phyloP scores from a whole-genome alignment of 1,140 invertebrate genomes.

The Trichoplusia ni region DNA sequence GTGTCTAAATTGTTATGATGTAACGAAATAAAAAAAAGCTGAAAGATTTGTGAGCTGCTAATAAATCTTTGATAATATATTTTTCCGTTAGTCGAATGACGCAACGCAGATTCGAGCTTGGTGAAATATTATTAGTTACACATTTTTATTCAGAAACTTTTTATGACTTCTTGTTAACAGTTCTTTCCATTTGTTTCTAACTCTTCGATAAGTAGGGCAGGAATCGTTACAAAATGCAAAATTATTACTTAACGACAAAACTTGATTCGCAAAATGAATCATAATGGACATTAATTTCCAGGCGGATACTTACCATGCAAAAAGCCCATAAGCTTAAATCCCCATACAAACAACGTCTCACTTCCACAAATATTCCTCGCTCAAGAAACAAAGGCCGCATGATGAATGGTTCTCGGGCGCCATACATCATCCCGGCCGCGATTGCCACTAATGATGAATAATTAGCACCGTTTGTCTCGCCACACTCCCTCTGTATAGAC shows the following conservation, averaged over 20 bases:
- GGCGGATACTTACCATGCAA: no score
- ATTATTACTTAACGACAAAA: no score
- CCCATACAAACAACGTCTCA: neutral
- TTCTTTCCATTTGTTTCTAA: no score
- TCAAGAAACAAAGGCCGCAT: constrained; percentile 40
- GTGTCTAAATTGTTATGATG: constrained; percentile 19
- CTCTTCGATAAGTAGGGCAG: no score
- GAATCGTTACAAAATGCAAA: no score
- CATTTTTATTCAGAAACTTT: neutral
- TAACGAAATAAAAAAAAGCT: constrained; percentile 38
- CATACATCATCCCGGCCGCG: constrained; percentile 51
- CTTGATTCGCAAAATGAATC: no score
- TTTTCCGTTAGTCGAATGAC: constrained; percentile 15
- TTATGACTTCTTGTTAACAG: neutral
- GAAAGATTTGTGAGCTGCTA: constrained; percentile 15
- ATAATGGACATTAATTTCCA: no score
- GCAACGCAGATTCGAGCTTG: neutral
- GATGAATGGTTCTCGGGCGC: constrained; percentile 46
- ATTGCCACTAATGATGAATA: constrained; percentile 58
- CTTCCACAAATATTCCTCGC: constrained; percentile 25
- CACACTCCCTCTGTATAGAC: constrained; percentile 43
- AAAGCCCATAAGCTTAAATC: neutral
- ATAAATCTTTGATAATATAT: constrained; percentile 22
- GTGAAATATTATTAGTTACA: neutral
- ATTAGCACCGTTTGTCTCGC: constrained; percentile 52